phyloP scores from a whole-genome alignment of 2,113 vertebrate genomes.

The Vidua macroura region DNA sequence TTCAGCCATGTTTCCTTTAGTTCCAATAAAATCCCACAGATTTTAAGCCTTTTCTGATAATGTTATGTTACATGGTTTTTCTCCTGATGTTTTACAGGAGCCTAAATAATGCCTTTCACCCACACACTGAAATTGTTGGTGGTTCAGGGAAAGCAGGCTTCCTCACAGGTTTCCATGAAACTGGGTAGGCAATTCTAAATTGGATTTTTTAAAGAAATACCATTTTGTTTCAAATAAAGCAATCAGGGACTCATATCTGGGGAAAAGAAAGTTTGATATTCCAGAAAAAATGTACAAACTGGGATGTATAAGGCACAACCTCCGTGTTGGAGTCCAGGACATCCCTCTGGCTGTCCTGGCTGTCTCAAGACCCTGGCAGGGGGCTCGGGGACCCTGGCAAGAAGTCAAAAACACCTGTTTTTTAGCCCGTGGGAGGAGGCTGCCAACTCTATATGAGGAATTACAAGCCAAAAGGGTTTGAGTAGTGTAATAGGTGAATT shows the following conservation, averaged over 20 bases:
- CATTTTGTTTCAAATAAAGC: neutral
- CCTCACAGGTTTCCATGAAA: neutral
- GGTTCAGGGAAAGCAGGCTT: neutral
- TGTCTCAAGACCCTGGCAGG: no score
- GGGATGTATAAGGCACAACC: neutral
- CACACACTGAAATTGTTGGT: neutral
- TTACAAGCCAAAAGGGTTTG: no score
- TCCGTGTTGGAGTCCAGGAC: no score
- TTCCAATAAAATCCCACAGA: neutral
- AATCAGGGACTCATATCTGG: neutral
- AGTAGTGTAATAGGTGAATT: no score
- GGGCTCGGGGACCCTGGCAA: no score
- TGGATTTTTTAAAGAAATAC: neutral
- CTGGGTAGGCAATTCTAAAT: neutral
- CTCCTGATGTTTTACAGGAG: neutral
- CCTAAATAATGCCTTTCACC: neutral
- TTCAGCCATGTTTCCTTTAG: neutral
- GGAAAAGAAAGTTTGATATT: neutral
- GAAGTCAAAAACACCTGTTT: no score
- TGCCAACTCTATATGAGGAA: no score
- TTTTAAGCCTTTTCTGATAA: neutral
- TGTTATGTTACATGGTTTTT: neutral
- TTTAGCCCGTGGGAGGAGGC: no score
- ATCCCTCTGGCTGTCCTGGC: no score
- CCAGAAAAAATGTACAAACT: neutral